A percentile compares a stretch with the other conserved stretches of the same genome.
Evolutionary conservation across 2,888 invertebrate genomes (phyloP).

Genomic region (Tetheella fluctuosa): DNA sequence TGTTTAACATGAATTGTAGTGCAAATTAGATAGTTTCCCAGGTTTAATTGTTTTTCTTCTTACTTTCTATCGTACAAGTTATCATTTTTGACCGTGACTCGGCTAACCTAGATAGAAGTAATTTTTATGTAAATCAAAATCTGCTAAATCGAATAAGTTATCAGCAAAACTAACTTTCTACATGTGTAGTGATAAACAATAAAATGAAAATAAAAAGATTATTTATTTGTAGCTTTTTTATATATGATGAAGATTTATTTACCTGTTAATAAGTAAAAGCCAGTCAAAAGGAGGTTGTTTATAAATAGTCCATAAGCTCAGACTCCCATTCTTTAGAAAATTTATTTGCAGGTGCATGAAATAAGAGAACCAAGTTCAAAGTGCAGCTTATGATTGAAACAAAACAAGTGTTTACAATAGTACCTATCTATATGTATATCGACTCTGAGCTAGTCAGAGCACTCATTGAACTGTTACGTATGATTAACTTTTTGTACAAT

Average conservation of each 20-base stretch:
- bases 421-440: too few relatives aligned
- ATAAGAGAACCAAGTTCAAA: too few relatives aligned
- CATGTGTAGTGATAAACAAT: constrained; percentile 9
- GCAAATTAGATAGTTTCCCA: constrained; percentile 57
- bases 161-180: constrained; percentile 4
- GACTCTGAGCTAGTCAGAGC: constrained; percentile 3
- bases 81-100: constrained; percentile 30
- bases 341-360: too few relatives aligned
- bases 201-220: background rate
- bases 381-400: background rate
- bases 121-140: background rate
- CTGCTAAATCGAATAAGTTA: background rate
- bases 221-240: too few relatives aligned
- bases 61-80: constrained; percentile 39
- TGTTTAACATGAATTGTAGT: constrained; percentile 47
- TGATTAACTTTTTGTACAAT: constrained; percentile 38
- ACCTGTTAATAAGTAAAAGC: too few relatives aligned
- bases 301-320: too few relatives aligned
- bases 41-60: constrained; percentile 35
- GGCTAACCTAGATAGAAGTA: constrained; percentile 12
- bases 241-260: too few relatives aligned
- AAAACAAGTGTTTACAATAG: background rate
- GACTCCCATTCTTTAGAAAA: too few relatives aligned
- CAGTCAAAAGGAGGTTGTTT: too few relatives aligned
- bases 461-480: constrained; percentile 14